phyloP scores from a whole-genome alignment of 2,888 invertebrate species.

The Rugalucina vietnamica region DNA sequence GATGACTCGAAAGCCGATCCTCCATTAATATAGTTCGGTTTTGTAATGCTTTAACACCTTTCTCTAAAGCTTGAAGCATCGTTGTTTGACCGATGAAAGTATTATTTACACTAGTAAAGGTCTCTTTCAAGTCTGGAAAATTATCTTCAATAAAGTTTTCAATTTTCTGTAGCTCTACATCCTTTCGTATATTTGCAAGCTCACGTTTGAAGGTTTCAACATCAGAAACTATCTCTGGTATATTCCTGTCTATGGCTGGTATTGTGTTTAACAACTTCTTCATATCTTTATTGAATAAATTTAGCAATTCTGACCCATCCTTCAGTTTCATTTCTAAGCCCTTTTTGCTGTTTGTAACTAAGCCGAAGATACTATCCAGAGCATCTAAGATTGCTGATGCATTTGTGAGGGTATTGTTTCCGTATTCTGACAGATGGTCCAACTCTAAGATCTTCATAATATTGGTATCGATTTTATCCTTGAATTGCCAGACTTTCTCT shows the following conservation, averaged over 20 bases:
- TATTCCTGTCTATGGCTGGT: not conserved
- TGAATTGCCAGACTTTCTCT: not conserved
- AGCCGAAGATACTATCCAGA: not conserved
- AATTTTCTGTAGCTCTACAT: not conserved
- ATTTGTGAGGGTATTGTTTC: not conserved
- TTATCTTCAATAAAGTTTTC: constrained; percentile 2
- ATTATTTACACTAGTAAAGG: not conserved
- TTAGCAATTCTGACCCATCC: not conserved
- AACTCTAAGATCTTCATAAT: not conserved
- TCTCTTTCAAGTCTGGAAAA: not conserved
- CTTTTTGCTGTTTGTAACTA: not conserved
- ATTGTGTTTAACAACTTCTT: not conserved
- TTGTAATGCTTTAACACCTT: not conserved
- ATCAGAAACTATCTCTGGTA: not conserved
- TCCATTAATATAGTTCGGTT: not conserved
- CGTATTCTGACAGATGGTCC: not conserved
- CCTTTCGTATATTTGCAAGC: not conserved
- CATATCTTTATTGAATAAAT: not conserved
- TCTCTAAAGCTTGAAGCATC: not conserved
- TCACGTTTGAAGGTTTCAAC: not conserved
- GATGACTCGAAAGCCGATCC: not conserved
- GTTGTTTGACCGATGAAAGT: not conserved
- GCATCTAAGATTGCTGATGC: not conserved
- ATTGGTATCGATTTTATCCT: not conserved
- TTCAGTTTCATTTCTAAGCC: not conserved